phyloP scores from a whole-genome alignment of 37 sponge, comb jelly and placozoan genomes.

The Axinella damicornis region DNA sequence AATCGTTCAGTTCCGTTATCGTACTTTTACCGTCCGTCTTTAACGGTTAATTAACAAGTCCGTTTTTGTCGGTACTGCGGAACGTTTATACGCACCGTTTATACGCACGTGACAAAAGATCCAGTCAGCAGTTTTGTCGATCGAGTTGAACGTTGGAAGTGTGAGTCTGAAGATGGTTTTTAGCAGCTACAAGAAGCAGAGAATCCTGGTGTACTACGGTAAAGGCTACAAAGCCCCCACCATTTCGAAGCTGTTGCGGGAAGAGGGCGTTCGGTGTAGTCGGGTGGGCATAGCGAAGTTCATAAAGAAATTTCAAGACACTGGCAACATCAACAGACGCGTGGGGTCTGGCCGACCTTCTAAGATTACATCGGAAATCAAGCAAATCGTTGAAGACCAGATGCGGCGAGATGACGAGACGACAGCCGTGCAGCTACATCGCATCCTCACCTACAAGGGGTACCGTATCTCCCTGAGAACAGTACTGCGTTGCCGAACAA shows the following conservation, averaged over 20 bases:
- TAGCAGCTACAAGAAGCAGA: background rate
- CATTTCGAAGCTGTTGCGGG: background rate
- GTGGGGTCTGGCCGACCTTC: slow-evolving; percentile 12
- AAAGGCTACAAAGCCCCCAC: slow-evolving; percentile 13
- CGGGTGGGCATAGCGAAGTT: slow-evolving; percentile 3
- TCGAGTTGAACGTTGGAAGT: too few species aligned
- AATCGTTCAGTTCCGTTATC: too few species aligned
- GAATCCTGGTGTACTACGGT: background rate
- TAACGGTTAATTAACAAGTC: background rate
- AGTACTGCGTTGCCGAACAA: slow-evolving; percentile 21
- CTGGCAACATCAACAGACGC: background rate
- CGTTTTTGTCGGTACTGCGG: too few species aligned
- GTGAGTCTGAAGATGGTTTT: background rate
- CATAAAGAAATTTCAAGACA: background rate
- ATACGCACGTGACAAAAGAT: too few species aligned
- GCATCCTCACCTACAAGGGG: slow-evolving; percentile 10
- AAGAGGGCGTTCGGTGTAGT: background rate
- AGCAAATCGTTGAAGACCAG: slow-evolving; percentile 21
- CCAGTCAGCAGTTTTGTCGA: too few species aligned
- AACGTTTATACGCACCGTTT: too few species aligned
- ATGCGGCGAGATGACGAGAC: slow-evolving; percentile 27
- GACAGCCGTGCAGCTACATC: slow-evolving; percentile 16
- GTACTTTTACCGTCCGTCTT: background rate
- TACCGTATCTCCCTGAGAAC: slow-evolving; percentile 12
- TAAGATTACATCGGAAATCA: slow-evolving; percentile 3